Percentiles rank a stretch among this genome's conserved stretches.
Conservation (phyloP, 2,797 vertebrate species). For the Hypotaenidia okinawae region DNA sequence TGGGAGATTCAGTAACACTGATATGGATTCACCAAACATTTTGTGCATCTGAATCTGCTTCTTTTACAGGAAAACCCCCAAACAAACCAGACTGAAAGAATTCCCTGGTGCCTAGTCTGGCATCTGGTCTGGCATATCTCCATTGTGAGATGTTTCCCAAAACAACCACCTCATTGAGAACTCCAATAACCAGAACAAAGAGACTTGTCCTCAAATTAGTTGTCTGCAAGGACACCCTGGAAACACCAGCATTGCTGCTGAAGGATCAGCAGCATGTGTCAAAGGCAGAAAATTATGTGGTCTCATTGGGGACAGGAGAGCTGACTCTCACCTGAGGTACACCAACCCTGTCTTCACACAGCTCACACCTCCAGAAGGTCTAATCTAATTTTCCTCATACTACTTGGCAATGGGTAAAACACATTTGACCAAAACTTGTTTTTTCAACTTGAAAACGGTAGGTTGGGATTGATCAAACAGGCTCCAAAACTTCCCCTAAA, state of each 20-base stretch:
- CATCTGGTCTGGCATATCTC: background rate
- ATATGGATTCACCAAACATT: background rate
- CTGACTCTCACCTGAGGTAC: background rate
- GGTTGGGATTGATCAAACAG: background rate
- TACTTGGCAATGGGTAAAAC: background rate
- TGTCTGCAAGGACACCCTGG: background rate
- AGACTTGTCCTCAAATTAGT: background rate
- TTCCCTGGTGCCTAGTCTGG: background rate
- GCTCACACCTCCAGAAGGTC: background rate
- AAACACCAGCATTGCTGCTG: background rate
- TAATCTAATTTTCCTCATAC: background rate
- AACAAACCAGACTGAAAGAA: background rate
- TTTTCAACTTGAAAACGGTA: background rate
- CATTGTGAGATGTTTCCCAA: background rate
- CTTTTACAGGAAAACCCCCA: background rate
- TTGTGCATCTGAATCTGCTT: background rate
- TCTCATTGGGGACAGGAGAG: background rate
- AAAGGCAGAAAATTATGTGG: background rate
- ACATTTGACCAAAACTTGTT: background rate
- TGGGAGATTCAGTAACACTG: background rate
- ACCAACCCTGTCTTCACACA: background rate
- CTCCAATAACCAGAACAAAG: background rate
- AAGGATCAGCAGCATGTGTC: fast-evolving
- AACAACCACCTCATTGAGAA: background rate
- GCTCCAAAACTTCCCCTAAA: background rate